A percentile compares a stretch with the other conserved stretches of the same genome.
Conservation (phyloP, 23 tunicate genomes). For the Phallusia fumigata region DNA sequence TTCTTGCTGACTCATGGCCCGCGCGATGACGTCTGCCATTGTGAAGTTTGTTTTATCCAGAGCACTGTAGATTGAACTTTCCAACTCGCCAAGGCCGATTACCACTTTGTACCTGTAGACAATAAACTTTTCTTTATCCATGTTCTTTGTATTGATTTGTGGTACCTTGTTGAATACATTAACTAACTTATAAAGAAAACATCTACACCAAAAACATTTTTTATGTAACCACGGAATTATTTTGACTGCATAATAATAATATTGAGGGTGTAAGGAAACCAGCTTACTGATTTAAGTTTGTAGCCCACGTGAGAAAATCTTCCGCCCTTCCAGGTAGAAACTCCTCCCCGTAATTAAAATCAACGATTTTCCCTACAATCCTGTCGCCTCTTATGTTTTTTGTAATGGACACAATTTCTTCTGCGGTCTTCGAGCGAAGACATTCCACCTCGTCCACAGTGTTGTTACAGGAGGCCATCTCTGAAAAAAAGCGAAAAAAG, state of each 20-base stretch:
- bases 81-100: background rate
- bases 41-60: background rate
- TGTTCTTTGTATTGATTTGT: too few species aligned
- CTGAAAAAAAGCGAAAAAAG: background rate
- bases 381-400: background rate
- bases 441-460: conserved; percentile 6
- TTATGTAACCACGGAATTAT: too few species aligned
- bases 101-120: background rate
- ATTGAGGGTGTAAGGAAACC: too few species aligned
- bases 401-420: background rate
- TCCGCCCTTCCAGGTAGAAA: conserved; percentile 1
- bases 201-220: too few species aligned
- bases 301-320: background rate
- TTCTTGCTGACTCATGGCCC: background rate
- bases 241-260: too few species aligned
- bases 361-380: background rate
- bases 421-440: background rate
- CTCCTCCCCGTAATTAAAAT: background rate
- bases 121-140: too few species aligned
- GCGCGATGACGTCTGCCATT: background rate
- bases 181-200: too few species aligned
- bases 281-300: background rate
- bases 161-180: too few species aligned
- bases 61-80: background rate
- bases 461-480: background rate